A percentile compares a stretch with the other conserved stretches of the same genome.
These are phyloP conservation scores for Rhinatrema bivittatum DNA, from an alignment of 2,797 vertebrate species.

Conservation along the genomic window DNA sequence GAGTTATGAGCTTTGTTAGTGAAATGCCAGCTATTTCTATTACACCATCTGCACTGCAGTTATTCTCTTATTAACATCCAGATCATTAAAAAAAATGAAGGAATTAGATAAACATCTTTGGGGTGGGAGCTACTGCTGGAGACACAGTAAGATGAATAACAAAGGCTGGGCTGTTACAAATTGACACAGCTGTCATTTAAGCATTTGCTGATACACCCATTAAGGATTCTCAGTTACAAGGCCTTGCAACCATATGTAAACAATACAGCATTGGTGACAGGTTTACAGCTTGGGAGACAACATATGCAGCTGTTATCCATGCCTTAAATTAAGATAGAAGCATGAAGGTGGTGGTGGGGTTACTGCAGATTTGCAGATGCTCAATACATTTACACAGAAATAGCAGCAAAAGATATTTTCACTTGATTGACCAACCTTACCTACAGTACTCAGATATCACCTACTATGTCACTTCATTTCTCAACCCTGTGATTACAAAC, in stretches of 20 bases:
- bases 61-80: slow-evolving; percentile 57
- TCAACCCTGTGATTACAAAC: too few relatives aligned
- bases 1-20: slow-evolving; percentile 60
- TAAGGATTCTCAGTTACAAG: slow-evolving; percentile 36
- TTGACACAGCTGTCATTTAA: slow-evolving; percentile 57
- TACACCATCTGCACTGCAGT: slow-evolving; percentile 55
- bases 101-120: slow-evolving; percentile 51
- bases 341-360: too few relatives aligned
- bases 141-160: slow-evolving; percentile 41
- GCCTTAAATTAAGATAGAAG: slow-evolving; percentile 39
- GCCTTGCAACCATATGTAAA: slow-evolving; percentile 60
- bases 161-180: slow-evolving; percentile 33
- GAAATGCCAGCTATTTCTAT: slow-evolving; percentile 52
- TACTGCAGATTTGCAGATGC: slow-evolving; percentile 18
- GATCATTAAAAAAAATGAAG: slow-evolving; percentile 48
- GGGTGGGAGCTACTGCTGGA: slow-evolving; percentile 10
- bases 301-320: slow-evolving; percentile 48
- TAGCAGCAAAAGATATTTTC: too few relatives aligned
- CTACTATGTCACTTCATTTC: too few relatives aligned
- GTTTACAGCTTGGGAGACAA: slow-evolving; percentile 49
- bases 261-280: slow-evolving; percentile 49
- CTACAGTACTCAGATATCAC: too few relatives aligned
- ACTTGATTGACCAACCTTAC: too few relatives aligned
- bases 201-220: slow-evolving; percentile 16
- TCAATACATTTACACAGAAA: too few relatives aligned